Evolutionary conservation across 2,888 invertebrate species (phyloP), one percentile per base, ranked within the genome.

Genomic region (Cyclophora punctaria): DNA sequence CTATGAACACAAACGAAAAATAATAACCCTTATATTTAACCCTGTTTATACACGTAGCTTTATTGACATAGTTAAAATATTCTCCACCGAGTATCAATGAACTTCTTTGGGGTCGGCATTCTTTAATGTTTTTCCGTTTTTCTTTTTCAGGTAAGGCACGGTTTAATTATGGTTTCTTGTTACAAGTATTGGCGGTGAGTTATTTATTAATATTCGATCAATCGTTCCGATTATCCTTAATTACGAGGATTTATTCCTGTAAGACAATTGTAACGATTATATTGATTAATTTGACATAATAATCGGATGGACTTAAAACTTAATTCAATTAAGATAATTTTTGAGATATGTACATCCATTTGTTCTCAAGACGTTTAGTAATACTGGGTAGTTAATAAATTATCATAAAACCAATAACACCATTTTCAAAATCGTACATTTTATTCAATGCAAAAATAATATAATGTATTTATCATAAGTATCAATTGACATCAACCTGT

Each of bases 401-500:
- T 1, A 20, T 20, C 20, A 20, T 20, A 20, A 20, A 20, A 20
- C 20, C 20, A 20, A 20, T 20, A 20, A 20, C 20, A 20, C 20
- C 20, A 20, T 20, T 20, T 20, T 20, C 20, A 20, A 20, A 20
- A 20, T 20, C 44, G 33, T 52, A 47, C 42, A 43, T 46, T 40
- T 46, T 41, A 34, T 43, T 40, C 47, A 43, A 45, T 45, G 42
- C 35, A 64, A 63, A 20, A 37, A 37, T 37, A 5, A 37, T 37
- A 37, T 5, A n/a, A 2, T 20, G 20, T 59, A 58, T 60, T 61
- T 63, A 67, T 69, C 58, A 59, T 55, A 60, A 69, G 60, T 63
- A 63, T 51, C 64, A 58, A 59, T 69, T 66, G 65, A 64, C 66
- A 59, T 69, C 66, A 66, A 66, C 68, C 63, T 69, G 73, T 72